Percentiles rank a stretch among this genome's conserved stretches.
These are phyloP conservation scores for Phasianus colchicus DNA, from an alignment of 2,113 vertebrate species.

Conservation along the genomic window DNA sequence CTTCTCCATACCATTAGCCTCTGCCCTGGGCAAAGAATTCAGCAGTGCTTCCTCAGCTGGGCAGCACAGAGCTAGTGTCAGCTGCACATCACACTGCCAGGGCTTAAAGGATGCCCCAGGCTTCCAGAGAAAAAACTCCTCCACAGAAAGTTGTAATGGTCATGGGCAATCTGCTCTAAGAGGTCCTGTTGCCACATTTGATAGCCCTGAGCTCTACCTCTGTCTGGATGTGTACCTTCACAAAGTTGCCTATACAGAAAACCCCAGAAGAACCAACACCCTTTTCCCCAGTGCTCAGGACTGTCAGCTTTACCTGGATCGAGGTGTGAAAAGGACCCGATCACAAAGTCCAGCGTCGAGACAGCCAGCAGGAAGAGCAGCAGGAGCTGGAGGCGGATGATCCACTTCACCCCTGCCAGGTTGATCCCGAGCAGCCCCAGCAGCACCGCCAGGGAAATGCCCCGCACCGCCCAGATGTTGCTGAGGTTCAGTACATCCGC, in stretches of 20 bases:
- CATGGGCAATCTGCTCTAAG: neutral
- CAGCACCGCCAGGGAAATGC: constrained; percentile 87
- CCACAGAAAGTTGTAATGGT: neutral
- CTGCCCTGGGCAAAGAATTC: neutral
- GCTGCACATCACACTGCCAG: neutral
- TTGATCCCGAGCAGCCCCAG: constrained; percentile 94
- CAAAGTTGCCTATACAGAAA: neutral
- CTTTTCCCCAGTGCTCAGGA: neutral
- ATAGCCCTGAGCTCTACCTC: neutral
- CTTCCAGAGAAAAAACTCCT: neutral
- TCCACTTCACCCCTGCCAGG: constrained; percentile 96
- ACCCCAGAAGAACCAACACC: fast-evolving
- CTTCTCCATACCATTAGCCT: neutral
- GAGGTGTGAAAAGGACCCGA: constrained; percentile 93
- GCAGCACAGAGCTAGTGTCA: neutral
- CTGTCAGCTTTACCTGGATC: constrained; percentile 85
- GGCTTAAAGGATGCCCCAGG: neutral
- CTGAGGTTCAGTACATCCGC: constrained; percentile 85
- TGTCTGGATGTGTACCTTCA: neutral
- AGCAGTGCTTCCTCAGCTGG: neutral
- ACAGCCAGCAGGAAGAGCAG: constrained; percentile 90
- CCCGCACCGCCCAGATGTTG: constrained; percentile 89
- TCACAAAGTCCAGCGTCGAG: constrained; percentile 93
- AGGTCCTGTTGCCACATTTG: neutral
- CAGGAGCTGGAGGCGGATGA: constrained; percentile 93